Base-by-base conservation (phyloP, 2,113 vertebrate genomes). In the Balaenoptera acutorostrata region DNA sequence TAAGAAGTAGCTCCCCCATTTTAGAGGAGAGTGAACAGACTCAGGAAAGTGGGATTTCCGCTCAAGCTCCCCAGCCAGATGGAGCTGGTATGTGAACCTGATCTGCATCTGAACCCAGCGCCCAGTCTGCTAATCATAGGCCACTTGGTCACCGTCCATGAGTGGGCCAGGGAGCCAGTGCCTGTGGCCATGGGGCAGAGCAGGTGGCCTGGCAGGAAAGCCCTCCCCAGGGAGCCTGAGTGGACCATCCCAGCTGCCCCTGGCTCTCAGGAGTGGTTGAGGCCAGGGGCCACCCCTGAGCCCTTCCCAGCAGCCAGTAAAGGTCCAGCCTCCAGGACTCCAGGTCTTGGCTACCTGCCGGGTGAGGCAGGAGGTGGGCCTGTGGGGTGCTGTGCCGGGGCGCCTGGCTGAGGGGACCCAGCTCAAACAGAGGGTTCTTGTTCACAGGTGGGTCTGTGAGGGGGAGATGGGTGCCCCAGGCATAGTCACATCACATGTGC, bases 351-450 rank as follows among this genome's bases (percentile, higher is more conserved):
- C 20, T 33, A 29, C 59, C 10, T 90, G 63, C 41, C 11, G 0
- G 23, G 31, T 11, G 49, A 74, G n/a, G 39, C 59, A 63, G 46
- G 39, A 63, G 52, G n/a, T 13, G 20, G 71, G 33, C 15, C 6
- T 33, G 1, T 12, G 6, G 29, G 63, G 78, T n/a, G 9, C 80
- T 55, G 27, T 3, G 25, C 25, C 0, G 0, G 83, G 61, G 39
- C 6, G 0, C 8, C 36, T 63, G 84, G 92, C 66, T 64, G 33
- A 36, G 27, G 52, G 15, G 2, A 39, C 52, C 66, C 41, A 23
- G 36, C 21, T 5, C 9, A 20, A 66, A 18, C 61, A 39, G 29
- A 84, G 41, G 29, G 36, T 3, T 25, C 6, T 36, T 12, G 1
- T 71, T 78, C 77, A 69, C 74, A 81, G 11, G 11, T 64, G 71